Evolutionary conservation across 2,797 vertebrate genomes (phyloP), one percentile per base, ranked within the genome.

Genomic region (Melanogrammus aeglefinus): DNA sequence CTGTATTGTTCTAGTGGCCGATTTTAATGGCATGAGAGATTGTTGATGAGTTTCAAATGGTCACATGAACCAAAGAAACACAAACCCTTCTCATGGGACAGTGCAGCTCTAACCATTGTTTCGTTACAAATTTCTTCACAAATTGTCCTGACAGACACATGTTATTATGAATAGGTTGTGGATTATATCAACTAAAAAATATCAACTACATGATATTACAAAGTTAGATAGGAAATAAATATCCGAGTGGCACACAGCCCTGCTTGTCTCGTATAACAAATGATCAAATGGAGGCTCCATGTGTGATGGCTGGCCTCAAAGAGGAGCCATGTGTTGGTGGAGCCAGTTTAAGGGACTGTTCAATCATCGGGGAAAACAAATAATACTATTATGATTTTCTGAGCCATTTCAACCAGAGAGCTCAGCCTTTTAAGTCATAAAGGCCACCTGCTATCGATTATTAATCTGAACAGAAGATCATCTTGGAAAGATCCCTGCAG

Each of bases 291-390:
- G 80, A 78, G 21, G 44, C 81, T 73, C 76, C 39, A 33, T 76
- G 74, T 80, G 72, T 72, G 83, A 76, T 27, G 73, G 79, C 80
- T 71, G 83, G 44, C 41, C 73, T 77, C 89, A 84, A 84, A 91
- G 78, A 75, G 80, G 80, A 73, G 87, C 82, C 91, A 91, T 90
- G 84, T 93, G 91, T 87, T 87, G 85, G 91, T 82, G 86, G 91
- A 39, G 84, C 82, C 87, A 88, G 90, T 88, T 85, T 88, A 78
- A 76, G 75, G 79, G 69, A 75, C 78, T 36, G 7, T 8, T 76
- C 76, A 83, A 81, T 82, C 78, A 66, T 51, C 76, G 75, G 77
- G 63, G 81, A 24, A 13, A 27, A 24, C 6, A 83, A 77, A 16
- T 14, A n/a, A 75, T 78, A 79, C 84, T 87, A 81, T 79, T 82